Evolutionary conservation across 2,797 vertebrate species (phyloP).

Genomic region (Coccyzus lansbergi): DNA sequence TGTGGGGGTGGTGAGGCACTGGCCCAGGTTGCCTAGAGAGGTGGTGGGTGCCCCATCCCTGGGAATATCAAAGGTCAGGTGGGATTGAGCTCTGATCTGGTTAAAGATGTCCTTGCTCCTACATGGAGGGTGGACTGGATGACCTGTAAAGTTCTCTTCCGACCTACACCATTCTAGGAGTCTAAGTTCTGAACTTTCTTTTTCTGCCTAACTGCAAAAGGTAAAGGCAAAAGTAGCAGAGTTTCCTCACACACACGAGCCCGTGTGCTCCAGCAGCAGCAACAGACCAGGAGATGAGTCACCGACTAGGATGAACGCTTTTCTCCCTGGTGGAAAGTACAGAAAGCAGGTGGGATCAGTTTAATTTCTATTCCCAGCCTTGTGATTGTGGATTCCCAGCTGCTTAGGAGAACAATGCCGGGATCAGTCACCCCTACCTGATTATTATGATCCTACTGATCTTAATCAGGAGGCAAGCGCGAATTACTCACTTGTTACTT

Average conservation of each 20-base stretch:
- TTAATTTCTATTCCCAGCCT: not conserved
- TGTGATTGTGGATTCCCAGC: not conserved
- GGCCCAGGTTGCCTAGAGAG: too few relatives aligned
- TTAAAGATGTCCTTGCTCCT: too few relatives aligned
- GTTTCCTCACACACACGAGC: not conserved
- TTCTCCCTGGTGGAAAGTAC: not conserved
- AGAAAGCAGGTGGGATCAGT: not conserved
- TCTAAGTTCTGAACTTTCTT: not conserved
- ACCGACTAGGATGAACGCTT: not conserved
- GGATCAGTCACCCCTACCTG: not conserved
- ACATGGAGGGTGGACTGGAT: too few relatives aligned
- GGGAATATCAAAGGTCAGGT: too few relatives aligned
- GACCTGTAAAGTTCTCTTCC: too few relatives aligned
- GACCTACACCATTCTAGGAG: too few relatives aligned
- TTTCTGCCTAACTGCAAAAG: not conserved
- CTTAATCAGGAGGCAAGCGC: not conserved
- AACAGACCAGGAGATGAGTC: not conserved
- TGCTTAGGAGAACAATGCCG: not conserved
- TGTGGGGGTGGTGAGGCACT: too few relatives aligned
- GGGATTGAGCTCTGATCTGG: too few relatives aligned
- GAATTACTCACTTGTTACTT: not conserved
- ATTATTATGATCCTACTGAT: not conserved
- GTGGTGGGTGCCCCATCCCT: too few relatives aligned
- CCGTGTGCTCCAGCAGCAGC: not conserved
- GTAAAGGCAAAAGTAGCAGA: not conserved